Conservation (phyloP, 2,888 invertebrate genomes). For the Drosophila aldrichi region DNA sequence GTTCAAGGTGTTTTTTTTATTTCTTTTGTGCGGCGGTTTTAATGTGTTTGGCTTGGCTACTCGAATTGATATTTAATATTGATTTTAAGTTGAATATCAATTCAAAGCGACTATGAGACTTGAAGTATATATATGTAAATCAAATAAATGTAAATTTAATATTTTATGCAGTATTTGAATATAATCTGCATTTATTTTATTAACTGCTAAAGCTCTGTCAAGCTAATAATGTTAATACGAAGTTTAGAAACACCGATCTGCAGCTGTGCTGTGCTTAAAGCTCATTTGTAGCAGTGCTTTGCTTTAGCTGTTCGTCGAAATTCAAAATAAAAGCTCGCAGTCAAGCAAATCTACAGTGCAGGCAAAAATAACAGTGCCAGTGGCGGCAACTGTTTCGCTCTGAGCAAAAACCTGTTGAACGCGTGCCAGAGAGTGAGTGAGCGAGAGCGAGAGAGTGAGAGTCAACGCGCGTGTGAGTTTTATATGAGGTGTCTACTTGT, state of each 20-base stretch:
- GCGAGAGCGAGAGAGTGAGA: background rate
- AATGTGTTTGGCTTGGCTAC: background rate
- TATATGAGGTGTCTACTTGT: constrained; percentile 12
- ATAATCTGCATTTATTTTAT: no score
- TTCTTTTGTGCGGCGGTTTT: background rate
- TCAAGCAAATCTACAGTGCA: constrained; percentile 23
- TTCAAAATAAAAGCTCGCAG: constrained; percentile 33
- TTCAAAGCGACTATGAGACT: background rate
- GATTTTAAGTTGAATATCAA: background rate
- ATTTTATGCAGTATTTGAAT: background rate
- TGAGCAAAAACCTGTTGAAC: constrained; percentile 11
- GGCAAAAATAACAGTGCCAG: constrained; percentile 14
- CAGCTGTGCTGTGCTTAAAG: constrained; percentile 4
- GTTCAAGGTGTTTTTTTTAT: constrained; percentile 40
- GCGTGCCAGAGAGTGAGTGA: background rate
- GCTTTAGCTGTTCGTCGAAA: constrained; percentile 12
- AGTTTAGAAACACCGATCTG: constrained; percentile 27
- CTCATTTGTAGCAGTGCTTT: constrained; percentile 11
- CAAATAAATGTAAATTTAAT: background rate
- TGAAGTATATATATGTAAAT: background rate
- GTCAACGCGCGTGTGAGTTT: constrained; percentile 6
- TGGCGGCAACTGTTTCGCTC: constrained; percentile 13
- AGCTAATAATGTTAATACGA: background rate
- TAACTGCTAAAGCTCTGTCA: background rate
- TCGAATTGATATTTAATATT: background rate